A percentile compares a stretch with the other conserved stretches of the same genome.
phyloP scores from a whole-genome alignment of 2,113 vertebrate species.

The Phrynocephalus versicolor region DNA sequence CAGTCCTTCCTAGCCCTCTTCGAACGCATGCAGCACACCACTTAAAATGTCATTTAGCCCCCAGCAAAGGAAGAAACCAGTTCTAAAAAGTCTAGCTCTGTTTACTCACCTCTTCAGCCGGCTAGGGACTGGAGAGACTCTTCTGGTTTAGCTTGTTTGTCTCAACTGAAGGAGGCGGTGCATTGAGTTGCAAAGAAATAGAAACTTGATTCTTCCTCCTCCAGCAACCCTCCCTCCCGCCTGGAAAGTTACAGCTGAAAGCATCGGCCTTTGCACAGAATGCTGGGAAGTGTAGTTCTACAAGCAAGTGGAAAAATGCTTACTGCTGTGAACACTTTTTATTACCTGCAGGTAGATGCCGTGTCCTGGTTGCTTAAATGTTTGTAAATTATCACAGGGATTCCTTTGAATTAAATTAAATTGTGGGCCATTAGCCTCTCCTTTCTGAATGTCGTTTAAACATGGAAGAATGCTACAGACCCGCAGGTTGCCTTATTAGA shows the following conservation, averaged over 20 bases:
- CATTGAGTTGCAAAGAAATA: background rate
- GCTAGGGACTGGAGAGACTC: fast-evolving
- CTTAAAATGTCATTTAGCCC: too few relatives aligned
- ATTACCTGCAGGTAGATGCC: background rate
- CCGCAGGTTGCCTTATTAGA: too few relatives aligned
- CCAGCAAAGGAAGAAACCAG: too few relatives aligned
- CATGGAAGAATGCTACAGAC: too few relatives aligned
- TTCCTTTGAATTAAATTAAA: too few relatives aligned
- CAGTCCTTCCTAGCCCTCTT: too few relatives aligned
- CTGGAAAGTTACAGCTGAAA: background rate
- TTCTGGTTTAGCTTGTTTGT: background rate
- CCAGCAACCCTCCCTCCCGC: background rate
- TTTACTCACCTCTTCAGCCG: background rate
- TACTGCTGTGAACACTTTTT: background rate
- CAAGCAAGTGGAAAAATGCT: background rate
- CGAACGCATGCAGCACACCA: background rate
- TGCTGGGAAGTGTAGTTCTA: constrained; percentile 19
- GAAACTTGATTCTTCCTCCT: background rate
- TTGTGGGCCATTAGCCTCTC: too few relatives aligned
- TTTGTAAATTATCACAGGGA: too few relatives aligned
- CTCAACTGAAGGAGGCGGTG: fast-evolving
- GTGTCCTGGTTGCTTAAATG: background rate
- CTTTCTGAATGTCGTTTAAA: too few relatives aligned
- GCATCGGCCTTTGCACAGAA: background rate
- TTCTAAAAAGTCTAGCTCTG: background rate